Base-by-base conservation (phyloP, 2,888 invertebrate genomes). In the Dryobotodes eremita region DNA sequence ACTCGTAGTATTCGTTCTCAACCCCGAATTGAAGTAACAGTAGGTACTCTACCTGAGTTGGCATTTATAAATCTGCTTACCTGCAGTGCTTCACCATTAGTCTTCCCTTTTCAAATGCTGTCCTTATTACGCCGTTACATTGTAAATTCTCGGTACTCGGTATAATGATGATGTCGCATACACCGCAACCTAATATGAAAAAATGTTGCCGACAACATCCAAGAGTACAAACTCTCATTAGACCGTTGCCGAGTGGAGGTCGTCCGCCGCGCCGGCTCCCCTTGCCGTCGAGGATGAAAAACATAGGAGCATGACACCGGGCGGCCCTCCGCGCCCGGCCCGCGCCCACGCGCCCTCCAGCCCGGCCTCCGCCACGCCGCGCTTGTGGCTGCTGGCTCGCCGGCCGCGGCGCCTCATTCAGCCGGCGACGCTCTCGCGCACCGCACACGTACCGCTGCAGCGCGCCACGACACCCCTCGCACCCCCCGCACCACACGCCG, bases 381-480 rank as follows among this genome's bases (percentile, higher is more conserved):
- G 92, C 92, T 90, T 90, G 93, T 88, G 90, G 90, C 88, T 91
- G 91, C 89, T 86, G 85, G 86, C 87, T 80, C 86, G 88, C 85
- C 88, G 88, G 82, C 87, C 90, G 89, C 87, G 86, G 89, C 91
- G 92, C 92, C 94, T 96, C 96, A 96, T 95, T 96, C 96, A 93
- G 93, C 93, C 95, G 94, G 94, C 95, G 95, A 94, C 96, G 95
- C 92, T 95, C 96, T 94, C 95, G 95, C 95, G 95, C 94, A 93
- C 90, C 94, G 94, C 95, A 96, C 97, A 95, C 94, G 95, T 93
- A 92, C 92, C 90, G 91, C 91, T 90, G 91, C 90, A 86, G 85
- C 91, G 91, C 90, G 83, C 86, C 85, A 89, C 89, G 80, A 80
- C 88, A 84, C 90, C 78, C 89, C 89, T 87, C 88, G 76, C 85